A percentile compares a stretch with the other conserved stretches of the same genome.
phyloP scores from a whole-genome alignment of 92 coral and sea anemone genomes.

The Heliopora coerulea region DNA sequence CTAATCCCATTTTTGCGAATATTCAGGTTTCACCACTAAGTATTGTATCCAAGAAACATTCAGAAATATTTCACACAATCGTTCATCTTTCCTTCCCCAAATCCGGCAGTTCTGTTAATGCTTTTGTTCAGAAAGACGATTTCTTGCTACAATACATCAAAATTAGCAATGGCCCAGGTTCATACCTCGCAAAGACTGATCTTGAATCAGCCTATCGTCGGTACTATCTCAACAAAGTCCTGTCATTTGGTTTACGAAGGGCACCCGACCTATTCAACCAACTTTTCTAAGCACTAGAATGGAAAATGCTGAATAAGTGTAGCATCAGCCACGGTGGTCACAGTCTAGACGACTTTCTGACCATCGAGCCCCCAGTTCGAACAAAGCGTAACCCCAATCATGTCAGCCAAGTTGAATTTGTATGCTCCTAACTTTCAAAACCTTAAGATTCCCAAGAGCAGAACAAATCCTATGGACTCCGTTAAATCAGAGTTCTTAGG shows the following conservation, averaged over 20 bases:
- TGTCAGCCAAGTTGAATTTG: constrained; percentile 39
- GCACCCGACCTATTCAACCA: constrained; percentile 54
- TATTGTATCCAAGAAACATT: constrained; percentile 54
- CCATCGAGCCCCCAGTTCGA: constrained; percentile 43
- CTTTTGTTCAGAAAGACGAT: constrained; percentile 21
- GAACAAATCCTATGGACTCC: constrained; percentile 52
- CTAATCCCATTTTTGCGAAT: constrained; percentile 51
- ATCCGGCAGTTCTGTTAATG: constrained; percentile 23
- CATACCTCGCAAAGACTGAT: constrained; percentile 67
- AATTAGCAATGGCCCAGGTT: constrained; percentile 53
- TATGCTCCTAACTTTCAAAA: constrained; percentile 52
- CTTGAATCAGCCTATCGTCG: constrained; percentile 57
- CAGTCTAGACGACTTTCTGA: constrained; percentile 57
- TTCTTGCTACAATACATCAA: constrained; percentile 45
- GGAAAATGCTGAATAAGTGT: constrained; percentile 50
- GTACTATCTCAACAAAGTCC: constrained; percentile 54
- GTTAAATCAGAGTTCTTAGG: constrained; percentile 52
- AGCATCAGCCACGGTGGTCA: constrained; percentile 40
- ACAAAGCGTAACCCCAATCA: constrained; percentile 24
- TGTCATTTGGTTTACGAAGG: constrained; percentile 51
- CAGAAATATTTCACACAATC: constrained; percentile 46
- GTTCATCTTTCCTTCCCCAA: constrained; percentile 46
- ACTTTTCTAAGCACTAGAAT: constrained; percentile 51
- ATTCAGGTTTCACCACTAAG: constrained; percentile 52
- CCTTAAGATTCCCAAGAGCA: constrained; percentile 50